These are phyloP conservation scores for Bombus terrestris DNA, from an alignment of 1,140 invertebrate species.

Conservation along the genomic window DNA sequence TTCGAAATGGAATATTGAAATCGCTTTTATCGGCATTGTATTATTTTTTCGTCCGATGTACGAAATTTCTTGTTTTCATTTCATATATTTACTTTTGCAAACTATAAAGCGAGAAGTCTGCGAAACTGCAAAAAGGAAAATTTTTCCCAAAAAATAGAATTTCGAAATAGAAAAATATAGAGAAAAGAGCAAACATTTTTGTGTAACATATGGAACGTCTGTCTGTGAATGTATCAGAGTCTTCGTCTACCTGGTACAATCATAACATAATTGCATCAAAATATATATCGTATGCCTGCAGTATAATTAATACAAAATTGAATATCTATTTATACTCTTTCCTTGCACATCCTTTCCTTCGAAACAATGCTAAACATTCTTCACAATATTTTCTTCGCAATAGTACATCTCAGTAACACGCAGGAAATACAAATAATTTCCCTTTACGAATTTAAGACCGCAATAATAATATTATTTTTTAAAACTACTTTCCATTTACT, in stretches of 20 bases:
- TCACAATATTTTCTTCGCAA: not conserved
- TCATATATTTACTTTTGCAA: not conserved
- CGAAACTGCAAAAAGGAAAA: not conserved
- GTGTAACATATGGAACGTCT: not conserved
- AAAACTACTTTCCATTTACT: not conserved
- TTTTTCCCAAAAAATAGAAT: not conserved
- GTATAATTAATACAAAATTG: not conserved
- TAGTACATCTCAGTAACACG: not conserved
- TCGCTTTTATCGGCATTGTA: not conserved
- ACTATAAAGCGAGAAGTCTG: not conserved
- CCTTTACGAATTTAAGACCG: not conserved
- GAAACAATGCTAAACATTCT: too few relatives aligned
- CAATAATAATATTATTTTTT: not conserved
- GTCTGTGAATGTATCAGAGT: not conserved
- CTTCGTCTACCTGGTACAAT: too few relatives aligned
- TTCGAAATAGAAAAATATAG: too few relatives aligned
- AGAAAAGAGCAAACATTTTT: too few relatives aligned
- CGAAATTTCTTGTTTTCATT: not conserved
- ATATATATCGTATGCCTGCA: not conserved
- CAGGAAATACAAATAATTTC: not conserved
- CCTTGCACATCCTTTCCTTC: too few relatives aligned
- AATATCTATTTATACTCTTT: too few relatives aligned
- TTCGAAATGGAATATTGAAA: slow-evolving; percentile 1
- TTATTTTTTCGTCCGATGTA: not conserved
- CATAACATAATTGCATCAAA: not conserved